Conservation (phyloP, 2,113 vertebrate genomes). For the Puntigrus tetrazona region DNA sequence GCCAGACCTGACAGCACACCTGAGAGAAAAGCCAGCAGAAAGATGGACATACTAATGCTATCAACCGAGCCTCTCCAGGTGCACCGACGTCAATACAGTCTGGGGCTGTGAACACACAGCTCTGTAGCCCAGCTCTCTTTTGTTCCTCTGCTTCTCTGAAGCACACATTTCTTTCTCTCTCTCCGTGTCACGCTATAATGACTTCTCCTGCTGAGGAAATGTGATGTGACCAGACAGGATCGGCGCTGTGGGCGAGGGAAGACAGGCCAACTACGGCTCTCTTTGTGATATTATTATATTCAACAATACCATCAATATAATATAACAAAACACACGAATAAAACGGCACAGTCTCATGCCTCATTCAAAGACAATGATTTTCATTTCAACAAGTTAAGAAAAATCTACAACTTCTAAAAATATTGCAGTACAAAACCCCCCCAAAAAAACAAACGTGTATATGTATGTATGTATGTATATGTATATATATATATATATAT, state of each 20-base stretch:
- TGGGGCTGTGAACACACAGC: neutral
- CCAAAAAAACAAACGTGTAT: too few species aligned
- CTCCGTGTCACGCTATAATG: slow-evolving; percentile 37
- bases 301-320: neutral
- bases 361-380: too few species aligned
- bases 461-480: too few species aligned
- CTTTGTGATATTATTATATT: slow-evolving; percentile 4
- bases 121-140: slow-evolving; percentile 13
- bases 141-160: neutral
- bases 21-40: slow-evolving; percentile 32
- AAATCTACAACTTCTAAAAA: too few species aligned
- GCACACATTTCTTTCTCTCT: neutral
- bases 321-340: neutral
- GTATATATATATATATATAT: too few species aligned
- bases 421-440: too few species aligned
- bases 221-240: slow-evolving; percentile 20
- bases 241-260: neutral
- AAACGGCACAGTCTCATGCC: neutral
- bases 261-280: neutral
- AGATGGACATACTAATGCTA: slow-evolving; percentile 1
- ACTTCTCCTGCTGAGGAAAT: slow-evolving; percentile 26
- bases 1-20: slow-evolving; percentile 44
- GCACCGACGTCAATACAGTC: slow-evolving; percentile 23
- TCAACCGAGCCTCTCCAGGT: slow-evolving; percentile 45
- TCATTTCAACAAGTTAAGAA: too few species aligned